Evolutionary conservation across 1,140 invertebrate genomes (phyloP), one percentile per base, ranked within the genome.

Genomic region (Hesperophylax magnus): DNA sequence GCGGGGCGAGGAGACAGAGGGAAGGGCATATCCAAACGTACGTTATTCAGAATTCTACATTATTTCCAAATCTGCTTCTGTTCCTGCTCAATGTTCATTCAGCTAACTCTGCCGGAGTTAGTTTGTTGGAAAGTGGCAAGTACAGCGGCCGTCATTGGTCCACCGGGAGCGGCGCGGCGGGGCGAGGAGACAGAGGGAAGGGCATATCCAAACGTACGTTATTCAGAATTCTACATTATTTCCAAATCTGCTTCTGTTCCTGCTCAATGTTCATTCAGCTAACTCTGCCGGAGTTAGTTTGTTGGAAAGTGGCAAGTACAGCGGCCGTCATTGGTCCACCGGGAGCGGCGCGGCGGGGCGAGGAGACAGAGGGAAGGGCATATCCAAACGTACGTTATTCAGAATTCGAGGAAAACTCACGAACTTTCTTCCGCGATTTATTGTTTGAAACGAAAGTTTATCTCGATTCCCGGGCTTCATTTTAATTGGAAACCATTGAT

Each of bases 401-500:
- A 15, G 17, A 11, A 47, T 22, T 31, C 39, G 39, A 75, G 53
- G 56, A 20, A 56, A 75, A 34, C 81, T 75, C 74, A 63, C 77
- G 39, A 82, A 82, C 81, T 82, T 80, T 82, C 78, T 74, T 69
- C 72, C 74, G 78, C 81, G 81, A 82, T 82, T 82, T 82, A 82
- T 83, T 81, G 78, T 80, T 81, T 65, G 79, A 81, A 79, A 58
- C 76, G 79, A 81, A 81, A 81, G 77, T 81, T 81, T 80, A 81
- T 83, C 79, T 83, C 74, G 63, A 78, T 54, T 77, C 67, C 54
- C 60, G 63, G 79, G 74, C 67, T 79, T 82, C 77, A 79, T 79
- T 83, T 83, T 83, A 83, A 83, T 83, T 83, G 82, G 82, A 83
- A 83, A 81, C 75, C 82, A 78, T 83, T 81, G 79, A 81, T 79